phyloP scores from a whole-genome alignment of 2,797 vertebrate species.

The Erithacus rubecula region DNA sequence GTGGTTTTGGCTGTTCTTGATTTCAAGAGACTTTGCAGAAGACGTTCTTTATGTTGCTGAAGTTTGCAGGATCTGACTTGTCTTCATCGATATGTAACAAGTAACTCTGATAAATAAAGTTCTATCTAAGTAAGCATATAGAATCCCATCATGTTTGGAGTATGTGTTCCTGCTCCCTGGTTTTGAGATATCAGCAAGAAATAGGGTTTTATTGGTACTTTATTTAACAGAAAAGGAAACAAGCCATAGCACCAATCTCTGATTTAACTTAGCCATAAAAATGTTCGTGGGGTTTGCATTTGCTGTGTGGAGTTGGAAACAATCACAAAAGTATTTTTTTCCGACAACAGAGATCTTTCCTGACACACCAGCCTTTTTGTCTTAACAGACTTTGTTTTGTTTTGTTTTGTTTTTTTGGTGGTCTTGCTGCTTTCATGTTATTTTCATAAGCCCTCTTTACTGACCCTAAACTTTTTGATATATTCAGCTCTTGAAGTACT shows the following conservation, averaged over 20 bases:
- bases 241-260: neutral
- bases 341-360: neutral
- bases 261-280: neutral
- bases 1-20: neutral
- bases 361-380: neutral
- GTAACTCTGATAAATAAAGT: neutral
- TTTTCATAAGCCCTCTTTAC: slow-evolving; percentile 43
- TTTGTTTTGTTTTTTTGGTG: neutral
- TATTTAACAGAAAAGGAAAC: neutral
- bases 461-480: slow-evolving; percentile 14
- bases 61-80: slow-evolving; percentile 1
- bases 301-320: neutral
- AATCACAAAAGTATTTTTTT: neutral
- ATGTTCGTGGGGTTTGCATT: neutral
- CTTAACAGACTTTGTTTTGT: neutral
- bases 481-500: slow-evolving; percentile 23
- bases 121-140: neutral
- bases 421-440: slow-evolving; percentile 31
- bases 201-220: neutral
- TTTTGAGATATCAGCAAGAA: neutral
- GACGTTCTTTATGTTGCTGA: neutral
- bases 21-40: neutral
- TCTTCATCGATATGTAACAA: slow-evolving; percentile 7
- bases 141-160: neutral
- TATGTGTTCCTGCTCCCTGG: neutral